Evolutionary conservation across 2,797 vertebrate species (phyloP), one percentile per base, ranked within the genome.

Genomic region (Stomatorhinus walkeri): DNA sequence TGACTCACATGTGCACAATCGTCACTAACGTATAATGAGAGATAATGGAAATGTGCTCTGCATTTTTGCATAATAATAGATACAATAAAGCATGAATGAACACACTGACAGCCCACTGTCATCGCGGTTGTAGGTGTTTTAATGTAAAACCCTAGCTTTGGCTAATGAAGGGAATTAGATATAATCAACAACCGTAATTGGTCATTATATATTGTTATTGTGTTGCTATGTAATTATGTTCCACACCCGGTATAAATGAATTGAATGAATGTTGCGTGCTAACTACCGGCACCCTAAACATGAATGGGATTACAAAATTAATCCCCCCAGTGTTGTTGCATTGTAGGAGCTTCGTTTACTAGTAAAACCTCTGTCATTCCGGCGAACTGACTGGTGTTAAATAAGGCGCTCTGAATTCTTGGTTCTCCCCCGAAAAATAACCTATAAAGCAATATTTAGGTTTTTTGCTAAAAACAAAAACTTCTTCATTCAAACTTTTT

Each of bases 201-300:
- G 56, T 87, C 87, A 48, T 16, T 64, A 40, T 40, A 46, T 68
- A 49, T 46, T 64, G 87, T 64, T 87, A 56, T 87, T 68, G 59
- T 64, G 85, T 48, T 43, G 87, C 87, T 64, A 64, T 64, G 87
- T 48, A 87, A 87, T 87, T 87, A 48, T 46, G 56, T 43, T n/a
- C 10, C n/a, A 87, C 9, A 87, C 56, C 36, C 48, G 56, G n/a
- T 22, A 64, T 24, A 87, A 68, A 87, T 68, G 7, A 61, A 40
- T 40, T 68, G 36, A 87, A 87, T 68, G 19, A 64, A 87, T 6
- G 56, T 68, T 87, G 28, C 19, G 85, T 43, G 51, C 32, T 87
- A 87, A 64, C 32, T 64, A 59, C 51, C 52, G 32, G 51, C 85
- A 87, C 32, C 28, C 24, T 9, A 87, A 87, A 88, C 68, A 84